Base-by-base conservation (phyloP, 2,888 invertebrate species). In the Harpalus rufipes region DNA sequence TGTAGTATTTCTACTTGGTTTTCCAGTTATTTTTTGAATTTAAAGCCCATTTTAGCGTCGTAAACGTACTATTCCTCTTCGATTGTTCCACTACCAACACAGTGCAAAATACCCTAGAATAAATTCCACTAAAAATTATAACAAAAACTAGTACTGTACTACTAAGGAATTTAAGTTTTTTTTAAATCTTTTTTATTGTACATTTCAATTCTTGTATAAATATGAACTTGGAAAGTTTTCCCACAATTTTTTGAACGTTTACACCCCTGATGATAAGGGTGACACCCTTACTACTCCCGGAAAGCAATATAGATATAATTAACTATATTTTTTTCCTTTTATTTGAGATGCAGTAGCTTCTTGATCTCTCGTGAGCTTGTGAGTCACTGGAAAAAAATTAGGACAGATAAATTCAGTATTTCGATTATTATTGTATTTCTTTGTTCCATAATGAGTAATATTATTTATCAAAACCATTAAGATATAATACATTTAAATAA, bases 101-200 rank as follows among this genome's bases (percentile, higher is more conserved):
- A 18, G 25, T 8, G 61, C 18, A 51, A 78, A 84, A 78, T 44
- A 63, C 65, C 41, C 84, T 56, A 61, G 61, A 65, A 51, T 78
- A 51, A 84, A 84, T 78, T 51, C 78, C 84, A 84, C 84, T 78
- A 84, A 44, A 78, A 84, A 78, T 18, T 68, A 44, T 78, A 25
- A 84, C 84, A 84, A 84, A 84, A 84, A 84, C 84, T 84, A 78
- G 84, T 76, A 76, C 63, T 32, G 51, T 78, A 78, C 84, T 59
- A 78, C 78, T 84, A 84, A 21, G 78, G 84, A 78, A 84, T 78
- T 81, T 84, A 18, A 18, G 51, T 78, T 78, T 84, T 78, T 83
- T 25, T 78, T 44, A n/a, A 51, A 12, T 10, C 44, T 51, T 51
- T 78, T 84, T 84, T 63, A 1, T 84, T 32, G 44, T 68, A 81